A percentile compares a stretch with the other conserved stretches of the same genome.
Evolutionary conservation across 2,888 invertebrate genomes (phyloP).

Genomic region (Operophtera brumata): DNA sequence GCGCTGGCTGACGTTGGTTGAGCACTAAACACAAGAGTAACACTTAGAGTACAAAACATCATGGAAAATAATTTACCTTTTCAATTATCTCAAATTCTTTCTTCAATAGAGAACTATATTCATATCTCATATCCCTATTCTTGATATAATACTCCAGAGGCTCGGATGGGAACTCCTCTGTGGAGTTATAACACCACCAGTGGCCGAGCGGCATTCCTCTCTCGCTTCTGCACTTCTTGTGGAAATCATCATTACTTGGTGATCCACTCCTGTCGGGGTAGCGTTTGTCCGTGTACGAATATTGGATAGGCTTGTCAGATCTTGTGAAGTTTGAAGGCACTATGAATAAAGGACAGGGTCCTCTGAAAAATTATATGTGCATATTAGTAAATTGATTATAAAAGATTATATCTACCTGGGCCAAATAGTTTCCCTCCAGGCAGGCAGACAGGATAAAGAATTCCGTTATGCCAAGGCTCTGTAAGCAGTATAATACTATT

Average conservation of each 20-base stretch:
- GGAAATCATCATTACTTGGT: slow-evolving; percentile 52
- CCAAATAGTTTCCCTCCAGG: too few relatives aligned
- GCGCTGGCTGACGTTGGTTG: too few relatives aligned
- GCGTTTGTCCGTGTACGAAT: slow-evolving; percentile 63
- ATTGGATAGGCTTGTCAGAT: slow-evolving; percentile 82
- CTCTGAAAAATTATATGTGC: slow-evolving; percentile 39
- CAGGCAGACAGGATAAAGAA: too few relatives aligned
- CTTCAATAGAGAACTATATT: slow-evolving; percentile 55
- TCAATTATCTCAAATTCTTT: slow-evolving; percentile 69
- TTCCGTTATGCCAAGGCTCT: too few relatives aligned
- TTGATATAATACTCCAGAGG: slow-evolving; percentile 82
- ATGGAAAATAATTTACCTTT: slow-evolving; percentile 52
- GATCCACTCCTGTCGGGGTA: slow-evolving; percentile 38
- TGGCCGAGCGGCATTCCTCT: slow-evolving; percentile 74
- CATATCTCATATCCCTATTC: slow-evolving; percentile 67
- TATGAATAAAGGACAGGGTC: slow-evolving; percentile 82
- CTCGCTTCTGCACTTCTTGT: slow-evolving; percentile 54
- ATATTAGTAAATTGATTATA: too few relatives aligned
- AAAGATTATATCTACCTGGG: too few relatives aligned
- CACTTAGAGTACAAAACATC: too few relatives aligned
- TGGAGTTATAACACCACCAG: slow-evolving; percentile 82
- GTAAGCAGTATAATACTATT: too few relatives aligned
- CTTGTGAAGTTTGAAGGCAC: slow-evolving; percentile 90
- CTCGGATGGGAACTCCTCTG: slow-evolving; percentile 81
- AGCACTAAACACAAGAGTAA: too few relatives aligned